phyloP scores from a whole-genome alignment of 1,140 invertebrate genomes.

The Drosophila lacteicornis region DNA sequence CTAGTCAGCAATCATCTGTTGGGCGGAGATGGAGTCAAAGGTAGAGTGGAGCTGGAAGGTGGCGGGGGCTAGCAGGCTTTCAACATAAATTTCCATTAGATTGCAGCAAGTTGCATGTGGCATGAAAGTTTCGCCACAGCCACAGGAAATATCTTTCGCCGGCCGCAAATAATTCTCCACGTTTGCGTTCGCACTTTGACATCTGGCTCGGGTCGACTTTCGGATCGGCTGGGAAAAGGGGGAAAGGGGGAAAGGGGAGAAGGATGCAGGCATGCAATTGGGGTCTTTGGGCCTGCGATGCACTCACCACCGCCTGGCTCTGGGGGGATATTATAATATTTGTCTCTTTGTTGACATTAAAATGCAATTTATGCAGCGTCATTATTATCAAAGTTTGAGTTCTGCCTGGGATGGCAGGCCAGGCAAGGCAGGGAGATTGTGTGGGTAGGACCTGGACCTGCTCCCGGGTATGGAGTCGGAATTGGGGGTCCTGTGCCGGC shows the following conservation, averaged over 20 bases:
- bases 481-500: conserved; percentile 11
- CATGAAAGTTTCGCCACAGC: conserved; percentile 69
- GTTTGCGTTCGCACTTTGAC: conserved; percentile 81
- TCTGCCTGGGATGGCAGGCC: conserved; percentile 22
- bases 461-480: conserved; percentile 14
- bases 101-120: conserved; percentile 79
- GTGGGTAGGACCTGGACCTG: conserved; percentile 20
- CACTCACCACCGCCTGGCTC: conserved; percentile 31
- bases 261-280: conserved; percentile 17
- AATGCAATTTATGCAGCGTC: conserved; percentile 82
- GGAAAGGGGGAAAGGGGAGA: not conserved
- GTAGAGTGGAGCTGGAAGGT: not conserved
- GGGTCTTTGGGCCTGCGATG: conserved; percentile 37
- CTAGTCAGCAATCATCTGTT: conserved; percentile 27
- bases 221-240: conserved; percentile 2
- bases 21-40: conserved; percentile 11
- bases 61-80: conserved; percentile 62
- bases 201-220: conserved; percentile 57
- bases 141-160: conserved; percentile 81
- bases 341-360: conserved; percentile 82
- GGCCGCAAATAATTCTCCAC: conserved; percentile 81
- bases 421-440: conserved; percentile 15
- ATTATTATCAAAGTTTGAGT: conserved; percentile 71
- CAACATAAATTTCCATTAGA: conserved; percentile 83
- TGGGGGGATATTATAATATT: conserved; percentile 75